These are phyloP conservation scores for Lordiphosa clarofinis DNA, from an alignment of 1,140 invertebrate species.

Conservation along the genomic window DNA sequence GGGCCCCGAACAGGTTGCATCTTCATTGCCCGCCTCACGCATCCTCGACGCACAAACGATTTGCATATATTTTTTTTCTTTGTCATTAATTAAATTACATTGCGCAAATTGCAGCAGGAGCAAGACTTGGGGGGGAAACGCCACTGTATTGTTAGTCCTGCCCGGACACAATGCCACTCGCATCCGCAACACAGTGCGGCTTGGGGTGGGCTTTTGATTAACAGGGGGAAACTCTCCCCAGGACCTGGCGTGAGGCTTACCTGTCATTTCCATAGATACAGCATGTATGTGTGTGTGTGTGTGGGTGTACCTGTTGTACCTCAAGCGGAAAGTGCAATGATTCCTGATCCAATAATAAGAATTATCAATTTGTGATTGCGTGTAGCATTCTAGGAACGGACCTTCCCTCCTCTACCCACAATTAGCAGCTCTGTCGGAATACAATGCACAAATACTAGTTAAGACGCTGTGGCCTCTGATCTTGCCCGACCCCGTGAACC, in stretches of 20 bases:
- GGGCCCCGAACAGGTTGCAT: constrained; percentile 16
- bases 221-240: too few species aligned
- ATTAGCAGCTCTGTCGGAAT: constrained; percentile 65
- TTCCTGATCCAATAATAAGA: constrained; percentile 33
- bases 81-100: constrained; percentile 79
- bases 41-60: constrained; percentile 31
- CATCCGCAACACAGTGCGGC: too few species aligned
- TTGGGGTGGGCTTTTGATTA: too few species aligned
- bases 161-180: constrained; percentile 1
- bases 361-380: too few species aligned
- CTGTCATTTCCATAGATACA: constrained; percentile 38
- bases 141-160: constrained; percentile 16
- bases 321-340: constrained; percentile 21
- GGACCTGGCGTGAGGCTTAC: not conserved
- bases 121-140: constrained; percentile 14
- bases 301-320: constrained; percentile 1
- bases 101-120: constrained; percentile 70
- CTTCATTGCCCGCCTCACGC: constrained; percentile 12
- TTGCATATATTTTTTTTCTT: constrained; percentile 61
- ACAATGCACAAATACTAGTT: constrained; percentile 39
- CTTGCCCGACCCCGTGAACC: constrained; percentile 30
- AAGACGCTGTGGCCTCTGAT: constrained; percentile 31
- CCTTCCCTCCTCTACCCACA: constrained; percentile 11
- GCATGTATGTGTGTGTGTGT: constrained; percentile 1
- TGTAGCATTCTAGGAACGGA: too few species aligned